These are phyloP conservation scores for Apodemia duryi DNA, from an alignment of 2,888 invertebrate species.

Conservation along the genomic window DNA sequence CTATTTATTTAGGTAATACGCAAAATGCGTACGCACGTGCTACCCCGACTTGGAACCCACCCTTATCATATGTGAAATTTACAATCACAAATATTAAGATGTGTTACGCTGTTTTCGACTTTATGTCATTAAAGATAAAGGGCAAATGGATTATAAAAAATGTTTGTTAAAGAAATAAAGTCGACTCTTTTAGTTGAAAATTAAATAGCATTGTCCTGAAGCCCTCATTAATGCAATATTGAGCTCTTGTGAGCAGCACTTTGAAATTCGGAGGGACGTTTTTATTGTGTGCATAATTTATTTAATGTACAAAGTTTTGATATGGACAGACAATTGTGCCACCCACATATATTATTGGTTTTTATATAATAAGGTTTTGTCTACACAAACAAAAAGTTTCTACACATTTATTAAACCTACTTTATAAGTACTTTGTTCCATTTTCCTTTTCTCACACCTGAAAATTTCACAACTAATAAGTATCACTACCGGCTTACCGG, in stretches of 20 bases:
- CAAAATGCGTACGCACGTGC: conserved; percentile 73
- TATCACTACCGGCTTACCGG: too few species aligned
- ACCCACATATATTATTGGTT: conserved; percentile 7
- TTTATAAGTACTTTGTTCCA: too few species aligned
- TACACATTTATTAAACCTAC: too few species aligned
- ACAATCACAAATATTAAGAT: conserved; percentile 25
- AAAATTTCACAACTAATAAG: too few species aligned
- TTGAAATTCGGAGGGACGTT: conserved; percentile 45
- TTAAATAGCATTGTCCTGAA: conserved; percentile 73
- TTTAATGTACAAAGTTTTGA: conserved; percentile 42
- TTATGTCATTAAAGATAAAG: conserved; percentile 33
- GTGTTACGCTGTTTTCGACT: conserved; percentile 36
- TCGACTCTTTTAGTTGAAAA: conserved; percentile 64
- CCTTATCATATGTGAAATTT: conserved; percentile 38
- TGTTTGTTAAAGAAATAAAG: conserved; percentile 37
- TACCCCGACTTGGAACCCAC: conserved; percentile 44
- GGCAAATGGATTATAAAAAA: conserved; percentile 20
- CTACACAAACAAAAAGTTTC: too few species aligned
- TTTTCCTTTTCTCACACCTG: too few species aligned
- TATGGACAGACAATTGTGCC: conserved; percentile 20
- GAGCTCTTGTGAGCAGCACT: conserved; percentile 51
- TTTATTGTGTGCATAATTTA: conserved; percentile 70
- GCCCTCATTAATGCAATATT: conserved; percentile 73
- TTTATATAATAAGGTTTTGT: not conserved
- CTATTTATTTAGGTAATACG: conserved; percentile 76